Evolutionary conservation across 2,113 vertebrate species (phyloP).

Genomic region (Gila orcuttii): DNA sequence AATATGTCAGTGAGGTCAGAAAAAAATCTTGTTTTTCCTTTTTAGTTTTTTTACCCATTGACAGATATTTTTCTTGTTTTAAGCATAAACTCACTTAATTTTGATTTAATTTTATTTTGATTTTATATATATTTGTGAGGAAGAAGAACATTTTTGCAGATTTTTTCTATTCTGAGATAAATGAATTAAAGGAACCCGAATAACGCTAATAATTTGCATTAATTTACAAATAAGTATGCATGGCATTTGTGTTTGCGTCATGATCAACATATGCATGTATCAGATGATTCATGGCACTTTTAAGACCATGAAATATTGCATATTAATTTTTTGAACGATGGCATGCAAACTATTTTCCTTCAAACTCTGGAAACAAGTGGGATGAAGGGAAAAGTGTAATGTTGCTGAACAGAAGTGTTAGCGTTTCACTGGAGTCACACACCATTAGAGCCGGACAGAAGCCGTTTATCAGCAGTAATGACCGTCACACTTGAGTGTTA

Average conservation of each 20-base stretch:
- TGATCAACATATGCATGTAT: neutral
- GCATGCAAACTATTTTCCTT: neutral
- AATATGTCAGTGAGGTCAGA: too few relatives aligned
- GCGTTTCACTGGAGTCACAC: slow-evolving; percentile 61
- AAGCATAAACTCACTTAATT: too few relatives aligned
- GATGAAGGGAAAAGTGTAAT: neutral
- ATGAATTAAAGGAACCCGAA: neutral
- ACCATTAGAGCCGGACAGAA: slow-evolving; percentile 59
- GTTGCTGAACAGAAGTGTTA: slow-evolving; percentile 49
- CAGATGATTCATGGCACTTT: neutral
- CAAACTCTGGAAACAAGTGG: slow-evolving; percentile 2
- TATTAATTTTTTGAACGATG: neutral
- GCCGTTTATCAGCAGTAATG: slow-evolving; percentile 65
- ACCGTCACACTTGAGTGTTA: slow-evolving; percentile 21
- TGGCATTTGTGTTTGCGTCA: neutral
- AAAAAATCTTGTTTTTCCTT: too few relatives aligned
- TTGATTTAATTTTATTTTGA: too few relatives aligned
- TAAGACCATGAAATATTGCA: neutral
- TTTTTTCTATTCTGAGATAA: neutral
- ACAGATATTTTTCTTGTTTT: too few relatives aligned
- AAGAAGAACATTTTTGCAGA: too few relatives aligned
- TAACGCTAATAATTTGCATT: neutral
- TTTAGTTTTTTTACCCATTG: too few relatives aligned
- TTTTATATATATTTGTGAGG: too few relatives aligned
- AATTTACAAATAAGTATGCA: neutral